Base-by-base conservation (phyloP, 2,888 invertebrate species). In the Stramonita haemastoma region DNA sequence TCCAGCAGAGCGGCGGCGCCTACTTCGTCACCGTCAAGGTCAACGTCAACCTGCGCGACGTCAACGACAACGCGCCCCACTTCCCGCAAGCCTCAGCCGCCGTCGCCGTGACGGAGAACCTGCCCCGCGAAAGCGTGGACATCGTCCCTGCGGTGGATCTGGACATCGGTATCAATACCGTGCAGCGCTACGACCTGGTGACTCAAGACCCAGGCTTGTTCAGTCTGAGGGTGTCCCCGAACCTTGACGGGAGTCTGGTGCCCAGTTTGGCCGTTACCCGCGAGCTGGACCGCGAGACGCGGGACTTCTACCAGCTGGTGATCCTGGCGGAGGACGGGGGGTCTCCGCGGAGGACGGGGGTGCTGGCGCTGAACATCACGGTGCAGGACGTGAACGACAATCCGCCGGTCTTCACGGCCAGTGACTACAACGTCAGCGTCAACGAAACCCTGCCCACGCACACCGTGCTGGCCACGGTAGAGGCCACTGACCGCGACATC, bases 301-400 rank as follows among this genome's bases (percentile, higher is more conserved):
- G 70, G 22, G 85, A 88, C 22, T 87, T 73, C 56, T 91, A 91
- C 87, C 66, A 77, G 32, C 81, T 91, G 46, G 88, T 86, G 36
- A 60, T 91, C 13, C 36, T 89, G 57, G 91, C 91, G 83, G 29
- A 88, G 70, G 91, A 91, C 83, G 91, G 91, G 22, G 91, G 91
- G 4, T 19, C 81, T 6, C 90, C 88, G 19, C 32, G 46, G 6
- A 57, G 90, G 26, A 89, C 90, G 0, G 91, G 91, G 15, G 87
- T 87, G 36, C 88, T 90, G 81, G 60, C 87, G 36, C 79, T 91
- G 77, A 91, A 91, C 87, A 87, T 91, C 46, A 90, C 91, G 22
- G 86, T 91, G 36, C 87, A 89, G 22, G 91, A 91, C 86, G 91
- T 90, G 70, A 91, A 91, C 89, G 91, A 91, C 89, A 91, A 90